Base-by-base conservation (phyloP, 2,888 invertebrate genomes). In the Tupiocoris notatus region DNA sequence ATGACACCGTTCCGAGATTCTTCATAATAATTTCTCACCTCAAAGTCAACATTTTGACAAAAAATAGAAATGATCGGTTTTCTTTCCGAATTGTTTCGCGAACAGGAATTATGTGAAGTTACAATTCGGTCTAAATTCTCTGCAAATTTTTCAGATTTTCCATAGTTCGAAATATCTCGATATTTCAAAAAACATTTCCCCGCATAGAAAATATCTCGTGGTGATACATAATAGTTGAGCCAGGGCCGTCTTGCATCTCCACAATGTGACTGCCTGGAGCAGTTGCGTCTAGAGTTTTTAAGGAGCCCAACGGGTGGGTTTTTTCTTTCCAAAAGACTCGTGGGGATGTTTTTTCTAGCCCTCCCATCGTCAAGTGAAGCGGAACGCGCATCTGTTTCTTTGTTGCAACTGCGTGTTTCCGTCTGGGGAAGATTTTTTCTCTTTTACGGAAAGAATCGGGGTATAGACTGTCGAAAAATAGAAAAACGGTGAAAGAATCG, bases 401-500 rank as follows among this genome's bases (percentile, higher is more conserved):
- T 67, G 67, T 67, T 20, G 57, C 56, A 2, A 16, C 65, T 63
- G 6, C 65, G 2, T 22, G 57, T 16, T 56, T 67, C 54, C 56
- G 20, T 56, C 21, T 21, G 56, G 57, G 23, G 57, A 67, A 67
- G 67, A 67, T 67, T 57, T 57, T 67, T 57, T 17, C 57, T 1
- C 6, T 7, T 12, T 68, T 68, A 56, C 12, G 56, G 2, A 17
- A 68, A 2, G n/a, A 57, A 68, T 68, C 57, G 23, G 61, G n/a
- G n/a, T n/a, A n/a, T n/a, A n/a, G n/a, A n/a, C n/a, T n/a, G n/a
- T 59, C 2, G 61, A 59, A 59, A 59, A 59, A 3, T 3, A 59
- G 18, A 59, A 59, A 18, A 17, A 7, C n/a, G 16, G 83, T 82
- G 79, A 78, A 18, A 23, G 20, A 39, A 39, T 39, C 39, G 39